These are phyloP conservation scores for Ormyrus nitidulus DNA, from an alignment of 2,888 invertebrate genomes.

Conservation along the genomic window DNA sequence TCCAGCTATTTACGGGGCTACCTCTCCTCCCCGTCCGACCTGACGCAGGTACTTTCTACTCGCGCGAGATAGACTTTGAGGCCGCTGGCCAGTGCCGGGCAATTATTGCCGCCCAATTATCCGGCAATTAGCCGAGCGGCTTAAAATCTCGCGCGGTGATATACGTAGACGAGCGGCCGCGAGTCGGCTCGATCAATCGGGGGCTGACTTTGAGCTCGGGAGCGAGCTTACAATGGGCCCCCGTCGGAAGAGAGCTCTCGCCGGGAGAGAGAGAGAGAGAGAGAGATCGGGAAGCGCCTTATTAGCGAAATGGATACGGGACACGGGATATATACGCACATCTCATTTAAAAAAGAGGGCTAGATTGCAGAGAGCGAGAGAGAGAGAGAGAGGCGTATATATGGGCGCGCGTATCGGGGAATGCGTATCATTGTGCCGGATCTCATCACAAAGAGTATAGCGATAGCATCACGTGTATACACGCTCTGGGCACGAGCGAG, in stretches of 20 bases:
- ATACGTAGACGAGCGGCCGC: too few relatives aligned
- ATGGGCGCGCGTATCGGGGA: constrained; percentile 53
- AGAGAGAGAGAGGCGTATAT: background rate
- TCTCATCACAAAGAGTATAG: constrained; percentile 66
- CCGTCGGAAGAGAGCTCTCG: too few relatives aligned
- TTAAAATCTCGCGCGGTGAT: too few relatives aligned
- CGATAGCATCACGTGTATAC: constrained; percentile 65
- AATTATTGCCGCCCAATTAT: constrained; percentile 12
- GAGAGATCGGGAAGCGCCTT: constrained; percentile 62
- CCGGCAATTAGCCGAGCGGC: constrained; percentile 3
- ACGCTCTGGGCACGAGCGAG: too few relatives aligned
- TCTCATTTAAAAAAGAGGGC: constrained; percentile 51
- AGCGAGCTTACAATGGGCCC: too few relatives aligned
- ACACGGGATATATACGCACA: background rate
- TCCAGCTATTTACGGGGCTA: background rate
- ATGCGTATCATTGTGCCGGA: constrained; percentile 71
- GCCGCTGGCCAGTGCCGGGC: background rate
- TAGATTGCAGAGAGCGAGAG: constrained; percentile 47
- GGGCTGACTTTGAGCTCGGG: too few relatives aligned
- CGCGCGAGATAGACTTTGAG: background rate
- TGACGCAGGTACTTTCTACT: constrained; percentile 30
- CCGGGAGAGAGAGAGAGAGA: too few relatives aligned
- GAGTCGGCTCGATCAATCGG: too few relatives aligned
- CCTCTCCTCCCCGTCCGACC: constrained; percentile 6
- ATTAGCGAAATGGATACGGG: constrained; percentile 66